phyloP scores from a whole-genome alignment of 2,113 vertebrate genomes.

The Sardina pilchardus region DNA sequence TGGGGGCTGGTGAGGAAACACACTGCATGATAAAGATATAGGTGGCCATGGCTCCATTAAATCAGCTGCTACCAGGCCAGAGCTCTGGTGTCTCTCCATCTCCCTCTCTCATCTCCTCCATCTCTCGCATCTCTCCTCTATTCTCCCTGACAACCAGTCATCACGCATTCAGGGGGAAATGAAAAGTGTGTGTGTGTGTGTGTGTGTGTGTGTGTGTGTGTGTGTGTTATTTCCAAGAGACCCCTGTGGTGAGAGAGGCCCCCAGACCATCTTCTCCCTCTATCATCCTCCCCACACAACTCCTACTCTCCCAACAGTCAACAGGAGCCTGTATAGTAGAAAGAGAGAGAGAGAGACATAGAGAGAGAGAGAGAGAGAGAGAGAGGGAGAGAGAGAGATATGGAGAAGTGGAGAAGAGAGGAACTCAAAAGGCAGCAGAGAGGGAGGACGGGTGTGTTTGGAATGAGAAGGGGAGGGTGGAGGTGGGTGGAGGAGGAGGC shows the following conservation, averaged over 20 bases:
- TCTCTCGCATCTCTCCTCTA: background rate
- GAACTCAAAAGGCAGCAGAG: slow-evolving; percentile 1
- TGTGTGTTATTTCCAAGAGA: too few species aligned
- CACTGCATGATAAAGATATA: background rate
- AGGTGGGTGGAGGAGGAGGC: slow-evolving; percentile 41
- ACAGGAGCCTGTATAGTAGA: too few species aligned
- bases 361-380: background rate
- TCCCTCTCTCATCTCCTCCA: background rate
- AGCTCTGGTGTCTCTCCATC: background rate
- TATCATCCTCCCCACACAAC: too few species aligned
- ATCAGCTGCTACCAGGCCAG: background rate
- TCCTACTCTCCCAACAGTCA: too few species aligned
- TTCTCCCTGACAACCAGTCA: background rate
- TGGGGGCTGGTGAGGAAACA: background rate
- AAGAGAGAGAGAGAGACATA: too few species aligned
- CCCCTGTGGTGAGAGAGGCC: too few species aligned
- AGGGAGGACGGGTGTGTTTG: slow-evolving; percentile 12
- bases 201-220: background rate
- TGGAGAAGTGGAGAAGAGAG: background rate
- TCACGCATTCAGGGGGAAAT: background rate
- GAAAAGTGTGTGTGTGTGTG: background rate
- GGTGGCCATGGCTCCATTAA: background rate
- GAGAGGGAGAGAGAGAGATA: background rate
- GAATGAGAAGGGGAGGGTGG: slow-evolving; percentile 61
- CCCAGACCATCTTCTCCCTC: too few species aligned